Conservation (phyloP, 2,888 invertebrate genomes). For the Drosophila limbata region DNA sequence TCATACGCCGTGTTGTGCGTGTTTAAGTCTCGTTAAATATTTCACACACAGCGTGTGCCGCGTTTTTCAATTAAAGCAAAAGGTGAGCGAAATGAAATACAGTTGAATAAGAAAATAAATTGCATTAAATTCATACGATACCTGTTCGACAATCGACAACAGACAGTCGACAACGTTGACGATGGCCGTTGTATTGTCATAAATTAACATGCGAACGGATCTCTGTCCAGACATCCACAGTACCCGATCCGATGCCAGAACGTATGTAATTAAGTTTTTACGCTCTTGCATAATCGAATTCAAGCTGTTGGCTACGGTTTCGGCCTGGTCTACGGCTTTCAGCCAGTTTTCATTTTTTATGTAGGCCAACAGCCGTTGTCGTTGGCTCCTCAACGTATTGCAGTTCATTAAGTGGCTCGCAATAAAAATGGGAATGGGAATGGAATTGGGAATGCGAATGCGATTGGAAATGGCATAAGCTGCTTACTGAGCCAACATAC, state of each 20-base stretch:
- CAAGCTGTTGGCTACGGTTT: slow-evolving; percentile 33
- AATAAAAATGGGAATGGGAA: slow-evolving; percentile 2
- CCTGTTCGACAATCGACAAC: slow-evolving; percentile 6
- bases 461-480: slow-evolving; percentile 25
- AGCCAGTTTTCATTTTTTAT: not conserved
- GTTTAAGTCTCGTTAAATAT: slow-evolving; percentile 34
- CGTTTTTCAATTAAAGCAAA: slow-evolving; percentile 44
- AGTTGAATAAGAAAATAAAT: slow-evolving; percentile 61
- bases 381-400: slow-evolving; percentile 21
- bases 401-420: slow-evolving; percentile 37
- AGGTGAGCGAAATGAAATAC: slow-evolving; percentile 4
- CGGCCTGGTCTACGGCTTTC: slow-evolving; percentile 3
- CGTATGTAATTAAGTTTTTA: slow-evolving; percentile 66
- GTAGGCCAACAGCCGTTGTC: slow-evolving; percentile 7
- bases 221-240: slow-evolving; percentile 43
- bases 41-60: slow-evolving; percentile 19
- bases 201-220: slow-evolving; percentile 73
- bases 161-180: slow-evolving; percentile 7
- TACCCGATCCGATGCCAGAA: slow-evolving; percentile 28
- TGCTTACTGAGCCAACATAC: slow-evolving; percentile 35
- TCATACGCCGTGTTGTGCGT: slow-evolving; percentile 16
- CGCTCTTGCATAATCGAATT: slow-evolving; percentile 62
- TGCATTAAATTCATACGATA: slow-evolving; percentile 60
- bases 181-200: slow-evolving; percentile 57
- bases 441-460: slow-evolving; percentile 1